Evolutionary conservation across 1,140 invertebrate genomes (phyloP), one percentile per base, ranked within the genome.

Genomic region (Dufourea novaeangliae): DNA sequence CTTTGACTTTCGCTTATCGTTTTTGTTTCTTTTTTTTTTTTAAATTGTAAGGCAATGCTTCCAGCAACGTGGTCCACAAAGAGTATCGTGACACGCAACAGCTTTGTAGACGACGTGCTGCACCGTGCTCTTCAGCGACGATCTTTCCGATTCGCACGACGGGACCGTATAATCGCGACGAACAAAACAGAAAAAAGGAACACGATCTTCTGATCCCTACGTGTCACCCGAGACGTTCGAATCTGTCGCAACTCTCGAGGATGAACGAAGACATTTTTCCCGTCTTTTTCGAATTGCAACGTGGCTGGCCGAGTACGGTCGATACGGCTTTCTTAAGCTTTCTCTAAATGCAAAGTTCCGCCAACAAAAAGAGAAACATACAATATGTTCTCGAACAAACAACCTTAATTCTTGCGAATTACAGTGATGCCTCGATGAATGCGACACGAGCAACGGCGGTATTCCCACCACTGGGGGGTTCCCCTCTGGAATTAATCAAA

Each of bases 1-100:
- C 69, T 74, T 82, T 75, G 50, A 83, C 70, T 82, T 82, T 79
- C 50, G 69, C 69, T 74, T 56, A 1, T 25, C 11, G 22, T 25
- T n/a, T n/a, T n/a, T n/a, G n/a, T n/a, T n/a, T n/a, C n/a, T n/a
- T n/a, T n/a, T n/a, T n/a, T n/a, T n/a, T 52, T 52, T 56, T 59
- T 83, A 14, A 14, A 44, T 46, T 54, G 82, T 82, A 83, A 83
- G 75, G 75, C 79, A 82, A 83, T 56, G 62, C 67, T 81, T 52
- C 57, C 50, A 46, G 29, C 62, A 46, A 78, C 68, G 52, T 64
- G 69, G 73, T 56, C 80, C 75, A 79, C 64, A 32, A 83, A 79
- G 70, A 52, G 64, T 69, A 68, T 62, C 62, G 54, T 46, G 64
- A 80, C 68, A 62, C 27, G 61, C 22, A 41, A 82, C 64, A 57